Evolutionary conservation across 1,140 invertebrate genomes (phyloP), one percentile per base, ranked within the genome.

Genomic region (Pseudomyrmex sp.): DNA sequence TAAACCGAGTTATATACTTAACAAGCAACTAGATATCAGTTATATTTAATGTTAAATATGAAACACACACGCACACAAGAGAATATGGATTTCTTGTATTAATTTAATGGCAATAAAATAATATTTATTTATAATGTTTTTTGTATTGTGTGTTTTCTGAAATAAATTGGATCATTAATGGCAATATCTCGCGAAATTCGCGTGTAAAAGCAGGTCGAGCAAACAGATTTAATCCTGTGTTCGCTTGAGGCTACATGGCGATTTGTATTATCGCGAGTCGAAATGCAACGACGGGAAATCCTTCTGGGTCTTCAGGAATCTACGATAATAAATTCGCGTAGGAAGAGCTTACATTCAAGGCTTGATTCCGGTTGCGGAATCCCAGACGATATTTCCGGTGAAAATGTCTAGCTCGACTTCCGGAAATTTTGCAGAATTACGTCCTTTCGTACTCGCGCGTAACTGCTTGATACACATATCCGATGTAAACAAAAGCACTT

Each of bases 251-350:
- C 48, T 82, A 79, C 65, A 48, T 44, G 58, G 13, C 23, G 46
- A 46, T 48, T 56, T 46, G 66, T 70, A 75, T 69, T 82, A 70
- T 73, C 35, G 12, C 54, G 26, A 50, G 54, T 66, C 44, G 73
- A 77, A 58, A 56, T 10, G 74, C 13, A 35, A 52, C 23, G 59
- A 46, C 13, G 72, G 48, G 46, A 66, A 65, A 87, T 59, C 82
- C 77, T 48, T 23, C 15, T n/a, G 52, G 59, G 68, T 59, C 76
- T 69, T 44, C 58, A 23, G 63, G 15, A 9, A 83, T 56, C 35
- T 52, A 7, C 50, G 18, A 84, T 75, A 82, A 88, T 88, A 88
- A 88, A 88, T 75, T 80, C 68, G 56, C 46, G 26, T 26, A 76
- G 85, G 70, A 85, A 88, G 63, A 59, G 59, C 63, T 61, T 52